Percentiles rank a stretch among this genome's conserved stretches.
These are phyloP conservation scores for Acanthacorydalis orientalis DNA, from an alignment of 2,888 invertebrate genomes.

Conservation along the genomic window DNA sequence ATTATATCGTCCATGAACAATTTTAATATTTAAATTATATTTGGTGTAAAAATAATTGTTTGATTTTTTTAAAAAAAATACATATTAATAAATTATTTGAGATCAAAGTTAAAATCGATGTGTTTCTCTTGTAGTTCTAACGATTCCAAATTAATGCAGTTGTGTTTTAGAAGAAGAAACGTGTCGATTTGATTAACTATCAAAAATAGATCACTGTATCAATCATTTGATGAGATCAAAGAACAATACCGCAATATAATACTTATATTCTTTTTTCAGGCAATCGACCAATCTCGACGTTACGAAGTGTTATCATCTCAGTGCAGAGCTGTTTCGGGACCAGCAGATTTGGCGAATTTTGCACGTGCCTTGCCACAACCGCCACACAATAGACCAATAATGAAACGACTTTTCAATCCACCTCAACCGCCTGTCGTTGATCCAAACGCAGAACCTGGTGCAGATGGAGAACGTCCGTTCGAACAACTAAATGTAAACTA, in stretches of 20 bases:
- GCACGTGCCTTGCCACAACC: constrained; percentile 48
- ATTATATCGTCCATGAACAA: too few relatives aligned
- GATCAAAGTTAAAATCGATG: too few relatives aligned
- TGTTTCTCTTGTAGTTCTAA: too few relatives aligned
- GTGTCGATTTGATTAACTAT: too few relatives aligned
- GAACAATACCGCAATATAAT: background rate
- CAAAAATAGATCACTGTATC: too few relatives aligned
- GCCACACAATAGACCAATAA: constrained; percentile 29
- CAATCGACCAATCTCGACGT: constrained; percentile 64
- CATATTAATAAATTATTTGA: too few relatives aligned
- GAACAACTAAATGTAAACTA: constrained; percentile 28
- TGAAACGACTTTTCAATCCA: constrained; percentile 38
- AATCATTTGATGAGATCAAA: too few relatives aligned
- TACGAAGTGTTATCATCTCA: constrained; percentile 67
- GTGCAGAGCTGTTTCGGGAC: constrained; percentile 56
- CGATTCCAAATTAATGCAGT: too few relatives aligned
- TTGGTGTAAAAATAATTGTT: too few relatives aligned
- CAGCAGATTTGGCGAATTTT: constrained; percentile 59
- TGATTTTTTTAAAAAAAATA: too few relatives aligned
- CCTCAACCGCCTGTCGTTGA: constrained; percentile 45
- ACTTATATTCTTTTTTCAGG: constrained; percentile 34
- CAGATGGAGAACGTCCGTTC: constrained; percentile 25
- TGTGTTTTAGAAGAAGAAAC: too few relatives aligned
- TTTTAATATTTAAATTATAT: too few relatives aligned
- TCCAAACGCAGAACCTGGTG: constrained; percentile 22